phyloP scores from a whole-genome alignment of 1,140 invertebrate genomes.

The Drosophila teissieri region DNA sequence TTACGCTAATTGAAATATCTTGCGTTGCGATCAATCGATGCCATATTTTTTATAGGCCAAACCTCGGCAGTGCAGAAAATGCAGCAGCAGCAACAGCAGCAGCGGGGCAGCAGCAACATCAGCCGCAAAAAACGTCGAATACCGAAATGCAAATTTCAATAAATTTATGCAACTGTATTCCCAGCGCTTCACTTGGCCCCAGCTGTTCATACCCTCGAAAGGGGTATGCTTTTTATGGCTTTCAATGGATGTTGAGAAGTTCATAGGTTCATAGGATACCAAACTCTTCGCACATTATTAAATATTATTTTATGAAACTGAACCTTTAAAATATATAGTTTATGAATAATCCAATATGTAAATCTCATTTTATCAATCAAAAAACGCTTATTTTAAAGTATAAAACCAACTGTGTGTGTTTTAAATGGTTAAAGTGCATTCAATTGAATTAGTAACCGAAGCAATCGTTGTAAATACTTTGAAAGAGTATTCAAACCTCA shows the following conservation, averaged over 20 bases:
- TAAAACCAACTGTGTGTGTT: too few species aligned
- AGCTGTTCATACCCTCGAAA: slow-evolving; percentile 16
- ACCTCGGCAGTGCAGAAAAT: slow-evolving; percentile 24
- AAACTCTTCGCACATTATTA: too few species aligned
- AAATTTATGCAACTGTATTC: slow-evolving; percentile 79
- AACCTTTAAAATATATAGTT: too few species aligned
- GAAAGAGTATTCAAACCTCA: slow-evolving; percentile 10
- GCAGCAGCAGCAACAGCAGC: slow-evolving; percentile 16
- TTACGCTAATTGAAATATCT: slow-evolving; percentile 84
- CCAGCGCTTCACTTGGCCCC: slow-evolving; percentile 44
- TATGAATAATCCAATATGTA: too few species aligned
- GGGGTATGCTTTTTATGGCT: too few species aligned
- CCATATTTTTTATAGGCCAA: slow-evolving; percentile 81
- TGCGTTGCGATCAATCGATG: slow-evolving; percentile 81
- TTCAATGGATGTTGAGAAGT: neutral
- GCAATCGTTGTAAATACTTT: neutral
- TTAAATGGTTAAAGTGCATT: neutral
- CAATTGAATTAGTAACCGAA: neutral
- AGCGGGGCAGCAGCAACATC: slow-evolving; percentile 32
- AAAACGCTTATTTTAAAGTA: too few species aligned
- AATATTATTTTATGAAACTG: too few species aligned
- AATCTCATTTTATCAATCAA: too few species aligned
- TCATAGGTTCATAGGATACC: too few species aligned
- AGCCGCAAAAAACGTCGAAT: slow-evolving; percentile 33
- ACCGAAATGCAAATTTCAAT: slow-evolving; percentile 80